phyloP scores from a whole-genome alignment of 2,797 vertebrate species.

The Zalophus californianus region DNA sequence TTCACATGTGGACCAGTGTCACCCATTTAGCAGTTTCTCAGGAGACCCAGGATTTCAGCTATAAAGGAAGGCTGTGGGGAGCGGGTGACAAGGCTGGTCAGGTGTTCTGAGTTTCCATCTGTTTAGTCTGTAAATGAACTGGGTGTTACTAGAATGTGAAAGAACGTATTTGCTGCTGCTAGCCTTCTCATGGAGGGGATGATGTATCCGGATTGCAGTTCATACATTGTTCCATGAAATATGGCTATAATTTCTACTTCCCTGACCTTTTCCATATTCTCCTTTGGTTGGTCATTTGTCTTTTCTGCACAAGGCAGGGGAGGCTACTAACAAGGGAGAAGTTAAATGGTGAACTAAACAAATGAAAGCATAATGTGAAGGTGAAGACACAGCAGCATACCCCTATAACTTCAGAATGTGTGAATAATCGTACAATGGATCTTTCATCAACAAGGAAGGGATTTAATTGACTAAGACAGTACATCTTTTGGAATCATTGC shows the following conservation, averaged over 20 bases:
- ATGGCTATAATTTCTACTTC: not conserved
- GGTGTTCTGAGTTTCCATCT: not conserved
- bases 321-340: conserved; percentile 1
- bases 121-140: not conserved
- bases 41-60: not conserved
- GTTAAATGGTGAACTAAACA: conserved; percentile 59
- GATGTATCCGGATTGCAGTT: not conserved
- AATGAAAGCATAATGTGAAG: not conserved
- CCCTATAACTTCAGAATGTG: not conserved
- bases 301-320: conserved; percentile 23
- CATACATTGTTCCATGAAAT: not conserved
- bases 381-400: not conserved
- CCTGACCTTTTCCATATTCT: conserved; percentile 20
- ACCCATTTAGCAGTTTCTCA: not conserved
- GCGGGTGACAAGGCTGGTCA: not conserved
- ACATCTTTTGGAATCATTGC: not conserved
- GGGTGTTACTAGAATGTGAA: not conserved
- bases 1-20: not conserved
- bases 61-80: not conserved
- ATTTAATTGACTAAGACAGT: not conserved
- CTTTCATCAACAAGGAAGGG: not conserved
- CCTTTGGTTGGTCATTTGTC: conserved; percentile 30
- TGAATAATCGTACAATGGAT: not conserved
- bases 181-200: not conserved
- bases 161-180: not conserved